Base-by-base conservation (phyloP, 1,140 invertebrate genomes). In the Microplitis mediator region DNA sequence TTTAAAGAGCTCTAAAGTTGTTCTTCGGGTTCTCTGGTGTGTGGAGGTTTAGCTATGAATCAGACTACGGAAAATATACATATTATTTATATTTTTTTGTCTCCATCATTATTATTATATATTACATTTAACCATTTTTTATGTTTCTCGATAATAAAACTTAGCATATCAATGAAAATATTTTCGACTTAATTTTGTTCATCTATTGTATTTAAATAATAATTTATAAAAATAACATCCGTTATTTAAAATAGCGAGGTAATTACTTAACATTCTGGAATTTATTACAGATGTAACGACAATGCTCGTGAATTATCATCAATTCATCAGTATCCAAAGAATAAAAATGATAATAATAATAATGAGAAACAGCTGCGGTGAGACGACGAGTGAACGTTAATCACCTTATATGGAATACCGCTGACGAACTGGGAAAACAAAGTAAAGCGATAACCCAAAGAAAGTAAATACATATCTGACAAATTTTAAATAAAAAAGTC, bases 1-100 rank as follows among this genome's bases (percentile, higher is more conserved):
- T 71, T 71, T 71, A 65, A 71, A 71, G 69, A 63, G 51, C 45
- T 65, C 61, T 35, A 54, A 63, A 71, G 3, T 32, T 52, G n/a
- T 23, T 16, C 5, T 23, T 61, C 61, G 13, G 31, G 65, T 52
- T 67, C 45, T 13, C 3, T 16, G 4, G 8, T 51, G 50, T 71
- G 69, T 51, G 69, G 69, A 71, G 69, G 69, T 45, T 64, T 62
- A 54, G 6, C 34, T 35, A 63, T 63, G 61, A 63, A 36, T 35
- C 34, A 63, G 32, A 63, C 31, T 3, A 45, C 39, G 39, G 39
- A 6, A 45, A 45, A 45, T 45, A 45, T 45, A 45, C n/a, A 56
- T 56, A 56, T 11, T 3, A 9, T 45, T 23, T 56, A 6, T 56
- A 56, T 14, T 56, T 56, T 13, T 56, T n/a, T 16, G 1, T 58